Evolutionary conservation across 2,113 vertebrate genomes (phyloP).

Genomic region (Erythrocercus mccallii): DNA sequence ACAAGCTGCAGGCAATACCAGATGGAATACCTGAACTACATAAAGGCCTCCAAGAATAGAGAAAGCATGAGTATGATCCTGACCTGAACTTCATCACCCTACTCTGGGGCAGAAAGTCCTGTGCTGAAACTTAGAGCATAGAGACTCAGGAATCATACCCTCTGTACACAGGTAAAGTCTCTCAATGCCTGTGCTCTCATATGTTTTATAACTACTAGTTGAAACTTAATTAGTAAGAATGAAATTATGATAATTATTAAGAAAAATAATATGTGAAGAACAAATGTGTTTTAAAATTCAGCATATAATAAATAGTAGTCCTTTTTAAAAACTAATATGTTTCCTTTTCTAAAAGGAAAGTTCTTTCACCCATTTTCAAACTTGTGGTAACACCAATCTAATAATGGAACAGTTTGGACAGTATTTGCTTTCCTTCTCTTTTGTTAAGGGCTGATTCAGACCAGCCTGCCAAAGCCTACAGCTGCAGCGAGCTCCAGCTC

Average conservation of each 20-base stretch:
- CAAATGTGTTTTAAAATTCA: not conserved
- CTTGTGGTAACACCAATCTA: not conserved
- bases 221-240: not conserved
- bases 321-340: not conserved
- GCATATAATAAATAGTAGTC: not conserved
- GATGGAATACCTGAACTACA: not conserved
- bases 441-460: not conserved
- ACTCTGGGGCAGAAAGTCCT: not conserved
- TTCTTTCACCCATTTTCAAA: not conserved
- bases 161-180: not conserved
- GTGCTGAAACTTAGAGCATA: accelerated
- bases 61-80: not conserved
- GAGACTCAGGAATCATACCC: not conserved
- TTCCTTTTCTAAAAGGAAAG: not conserved
- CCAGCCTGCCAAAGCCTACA: not conserved
- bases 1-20: not conserved
- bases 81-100: not conserved
- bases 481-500: not conserved
- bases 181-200: not conserved
- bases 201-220: not conserved
- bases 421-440: not conserved
- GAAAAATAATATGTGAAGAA: not conserved
- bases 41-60: not conserved
- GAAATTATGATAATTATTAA: not conserved
- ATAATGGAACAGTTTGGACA: not conserved